Evolutionary conservation across 2,113 vertebrate genomes (phyloP).

Genomic region (Leptodactylus fuscus): DNA sequence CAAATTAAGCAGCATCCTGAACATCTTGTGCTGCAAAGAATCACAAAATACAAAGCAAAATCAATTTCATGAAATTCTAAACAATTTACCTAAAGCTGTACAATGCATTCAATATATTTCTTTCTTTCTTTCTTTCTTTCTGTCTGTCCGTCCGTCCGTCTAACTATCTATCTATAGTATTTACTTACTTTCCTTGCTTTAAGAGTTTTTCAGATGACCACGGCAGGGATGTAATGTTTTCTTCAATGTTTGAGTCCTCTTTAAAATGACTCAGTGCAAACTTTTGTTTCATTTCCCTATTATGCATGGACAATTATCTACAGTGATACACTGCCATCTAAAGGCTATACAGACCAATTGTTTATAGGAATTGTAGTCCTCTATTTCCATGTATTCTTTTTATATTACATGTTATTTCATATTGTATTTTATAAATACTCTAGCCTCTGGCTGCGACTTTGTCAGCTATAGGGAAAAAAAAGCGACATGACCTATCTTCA

Average conservation of each 20-base stretch:
- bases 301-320: not conserved
- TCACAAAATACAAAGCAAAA: not conserved
- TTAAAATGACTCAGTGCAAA: not conserved
- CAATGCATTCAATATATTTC: not conserved
- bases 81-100: not conserved
- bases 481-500: too few relatives aligned
- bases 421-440: too few relatives aligned
- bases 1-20: conserved; percentile 19
- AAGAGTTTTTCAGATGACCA: not conserved
- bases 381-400: too few relatives aligned
- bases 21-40: conserved; percentile 63
- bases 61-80: not conserved
- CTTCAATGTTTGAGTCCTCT: not conserved
- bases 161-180: too few relatives aligned
- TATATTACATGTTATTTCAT: not conserved
- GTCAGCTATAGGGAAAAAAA: too few relatives aligned
- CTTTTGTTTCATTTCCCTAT: not conserved
- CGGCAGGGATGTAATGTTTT: not conserved
- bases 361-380: not conserved
- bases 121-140: not conserved
- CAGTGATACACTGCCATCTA: not conserved
- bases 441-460: too few relatives aligned
- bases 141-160: too few relatives aligned
- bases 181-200: not conserved
- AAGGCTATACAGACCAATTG: not conserved